phyloP scores from a whole-genome alignment of 1,140 invertebrate genomes.

The Arion vulgaris region DNA sequence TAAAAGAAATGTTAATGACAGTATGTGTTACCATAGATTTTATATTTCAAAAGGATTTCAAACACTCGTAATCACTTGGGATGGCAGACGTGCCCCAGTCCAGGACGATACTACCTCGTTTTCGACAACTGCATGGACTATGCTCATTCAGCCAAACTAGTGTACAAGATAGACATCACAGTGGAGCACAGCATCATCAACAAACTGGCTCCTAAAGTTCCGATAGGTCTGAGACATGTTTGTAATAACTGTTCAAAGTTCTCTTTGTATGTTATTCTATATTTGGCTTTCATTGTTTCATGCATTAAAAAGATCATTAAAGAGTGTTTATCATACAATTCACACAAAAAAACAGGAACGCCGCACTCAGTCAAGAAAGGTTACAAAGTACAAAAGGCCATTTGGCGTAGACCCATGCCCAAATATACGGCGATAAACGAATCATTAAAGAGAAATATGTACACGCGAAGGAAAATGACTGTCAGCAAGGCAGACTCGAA shows the following conservation, averaged over 20 bases:
- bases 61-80: neutral
- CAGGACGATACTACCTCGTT: neutral
- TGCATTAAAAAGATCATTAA: too few species aligned
- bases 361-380: too few species aligned
- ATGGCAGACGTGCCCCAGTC: neutral
- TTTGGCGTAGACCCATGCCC: too few species aligned
- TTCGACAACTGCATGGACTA: slow-evolving; percentile 1
- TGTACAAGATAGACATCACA: neutral
- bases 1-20: too few species aligned
- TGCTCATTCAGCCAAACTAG: neutral
- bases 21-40: too few species aligned
- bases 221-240: neutral
- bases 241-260: neutral
- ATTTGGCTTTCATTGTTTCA: neutral
- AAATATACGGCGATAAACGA: too few species aligned
- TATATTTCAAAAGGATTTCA: neutral
- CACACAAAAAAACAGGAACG: too few species aligned
- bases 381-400: too few species aligned
- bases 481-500: too few species aligned
- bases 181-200: neutral
- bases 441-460: too few species aligned
- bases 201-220: neutral
- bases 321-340: too few species aligned
- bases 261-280: neutral
- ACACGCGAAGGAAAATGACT: too few species aligned